Conservation (phyloP, 1,140 invertebrate genomes). For the Drosophila littoralis region DNA sequence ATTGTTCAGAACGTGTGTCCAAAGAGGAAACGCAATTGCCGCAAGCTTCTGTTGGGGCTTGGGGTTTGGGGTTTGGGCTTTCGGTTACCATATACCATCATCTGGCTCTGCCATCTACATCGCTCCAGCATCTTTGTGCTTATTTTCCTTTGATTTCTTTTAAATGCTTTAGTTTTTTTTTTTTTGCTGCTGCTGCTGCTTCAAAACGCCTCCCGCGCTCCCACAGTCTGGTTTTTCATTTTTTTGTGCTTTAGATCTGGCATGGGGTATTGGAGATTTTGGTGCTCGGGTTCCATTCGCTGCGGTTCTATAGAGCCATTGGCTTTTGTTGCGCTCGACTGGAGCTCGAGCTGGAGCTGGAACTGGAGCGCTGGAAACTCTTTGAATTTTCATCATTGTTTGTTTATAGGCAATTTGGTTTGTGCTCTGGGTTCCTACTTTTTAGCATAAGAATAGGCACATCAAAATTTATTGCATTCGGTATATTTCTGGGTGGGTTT, state of each 20-base stretch:
- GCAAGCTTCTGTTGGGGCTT: slow-evolving; percentile 76
- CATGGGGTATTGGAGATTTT: slow-evolving; percentile 14
- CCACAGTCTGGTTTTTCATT: slow-evolving; percentile 50
- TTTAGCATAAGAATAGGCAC: slow-evolving; percentile 75
- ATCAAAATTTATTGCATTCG: slow-evolving; percentile 69
- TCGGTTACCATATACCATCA: slow-evolving; percentile 24
- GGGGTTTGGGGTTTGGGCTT: slow-evolving; percentile 46
- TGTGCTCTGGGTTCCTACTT: slow-evolving; percentile 42
- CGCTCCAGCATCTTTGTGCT: slow-evolving; percentile 45
- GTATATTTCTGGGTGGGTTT: slow-evolving; percentile 64
- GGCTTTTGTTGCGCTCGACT: slow-evolving; percentile 67
- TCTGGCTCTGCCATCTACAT: slow-evolving; percentile 63
- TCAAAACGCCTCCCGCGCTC: slow-evolving; percentile 76
- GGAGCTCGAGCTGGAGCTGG: slow-evolving; percentile 9
- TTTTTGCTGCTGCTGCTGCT: slow-evolving; percentile 26
- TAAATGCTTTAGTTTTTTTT: slow-evolving; percentile 70
- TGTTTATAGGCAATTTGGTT: slow-evolving; percentile 66
- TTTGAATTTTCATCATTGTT: slow-evolving; percentile 63
- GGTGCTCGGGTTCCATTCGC: slow-evolving; percentile 34
- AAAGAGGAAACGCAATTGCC: slow-evolving; percentile 79
- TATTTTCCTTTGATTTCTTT: slow-evolving; percentile 74
- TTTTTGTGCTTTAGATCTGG: slow-evolving; percentile 8
- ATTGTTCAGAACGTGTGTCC: slow-evolving; percentile 78
- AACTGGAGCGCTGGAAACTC: slow-evolving; percentile 11
- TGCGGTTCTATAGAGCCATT: slow-evolving; percentile 73